phyloP scores from a whole-genome alignment of 2,888 invertebrate genomes.

The Biston betularia region DNA sequence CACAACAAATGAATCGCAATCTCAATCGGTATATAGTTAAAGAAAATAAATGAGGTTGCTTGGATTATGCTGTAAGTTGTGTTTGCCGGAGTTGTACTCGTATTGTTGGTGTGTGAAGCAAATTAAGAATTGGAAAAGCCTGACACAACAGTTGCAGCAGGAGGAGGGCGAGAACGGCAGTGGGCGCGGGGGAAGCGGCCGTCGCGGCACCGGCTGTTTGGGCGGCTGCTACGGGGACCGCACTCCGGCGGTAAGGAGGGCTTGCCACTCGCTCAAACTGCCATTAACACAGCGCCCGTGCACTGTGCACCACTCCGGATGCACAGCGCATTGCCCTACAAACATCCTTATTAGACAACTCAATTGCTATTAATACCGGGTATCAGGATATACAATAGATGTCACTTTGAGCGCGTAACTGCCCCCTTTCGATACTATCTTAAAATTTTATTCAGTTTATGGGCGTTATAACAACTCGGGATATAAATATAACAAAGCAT shows the following conservation, averaged over 20 bases:
- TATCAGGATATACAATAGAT: constrained; percentile 8
- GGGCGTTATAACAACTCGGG: not conserved
- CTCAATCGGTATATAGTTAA: constrained; percentile 5
- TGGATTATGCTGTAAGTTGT: constrained; percentile 16
- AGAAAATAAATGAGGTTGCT: constrained; percentile 11
- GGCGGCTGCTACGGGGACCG: constrained; percentile 90
- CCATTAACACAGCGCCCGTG: constrained; percentile 12
- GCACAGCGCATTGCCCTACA: not conserved
- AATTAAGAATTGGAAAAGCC: constrained; percentile 59
- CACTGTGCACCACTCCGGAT: not conserved
- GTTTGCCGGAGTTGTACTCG: constrained; percentile 12
- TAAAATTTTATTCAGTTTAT: not conserved
- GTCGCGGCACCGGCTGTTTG: constrained; percentile 89
- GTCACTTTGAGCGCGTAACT: constrained; percentile 28
- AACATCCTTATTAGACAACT: not conserved
- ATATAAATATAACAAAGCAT: not conserved
- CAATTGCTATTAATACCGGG: not conserved
- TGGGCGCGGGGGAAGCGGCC: constrained; percentile 86
- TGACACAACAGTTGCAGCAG: constrained; percentile 81
- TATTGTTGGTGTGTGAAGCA: constrained; percentile 26
- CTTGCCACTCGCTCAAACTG: constrained; percentile 31
- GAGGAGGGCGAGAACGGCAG: constrained; percentile 81
- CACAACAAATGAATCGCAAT: constrained; percentile 5
- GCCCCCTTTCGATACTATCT: constrained; percentile 13
- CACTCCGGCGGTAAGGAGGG: constrained; percentile 90